A percentile compares a stretch with the other conserved stretches of the same genome.
Conservation (phyloP, 2,888 invertebrate species). For the Deroplatys truncata region DNA sequence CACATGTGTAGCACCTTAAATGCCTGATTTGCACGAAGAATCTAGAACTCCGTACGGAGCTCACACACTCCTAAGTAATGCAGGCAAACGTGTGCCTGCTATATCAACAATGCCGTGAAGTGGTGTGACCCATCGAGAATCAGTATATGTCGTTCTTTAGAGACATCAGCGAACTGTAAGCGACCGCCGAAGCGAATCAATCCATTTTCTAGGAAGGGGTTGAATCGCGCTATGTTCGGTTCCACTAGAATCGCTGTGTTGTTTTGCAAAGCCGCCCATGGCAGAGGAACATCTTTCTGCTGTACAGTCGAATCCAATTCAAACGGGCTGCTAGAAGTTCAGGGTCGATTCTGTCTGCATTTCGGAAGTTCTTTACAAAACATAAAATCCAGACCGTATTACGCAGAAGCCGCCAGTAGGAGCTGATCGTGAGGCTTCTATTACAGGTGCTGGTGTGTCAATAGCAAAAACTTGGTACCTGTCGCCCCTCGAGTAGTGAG, state of each 20-base stretch:
- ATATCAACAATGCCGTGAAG: background rate
- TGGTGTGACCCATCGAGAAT: background rate
- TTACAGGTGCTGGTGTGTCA: too few relatives aligned
- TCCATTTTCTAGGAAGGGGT: background rate
- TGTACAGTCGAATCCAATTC: too few relatives aligned
- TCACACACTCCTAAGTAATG: background rate
- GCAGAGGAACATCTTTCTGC: background rate
- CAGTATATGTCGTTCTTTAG: background rate
- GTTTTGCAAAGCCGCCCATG: background rate
- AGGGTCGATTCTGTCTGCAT: too few relatives aligned
- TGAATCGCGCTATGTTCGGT: background rate
- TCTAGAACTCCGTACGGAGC: background rate
- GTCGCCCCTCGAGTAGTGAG: too few relatives aligned
- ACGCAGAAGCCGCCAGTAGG: too few relatives aligned
- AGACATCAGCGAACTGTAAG: background rate
- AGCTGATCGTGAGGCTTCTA: too few relatives aligned
- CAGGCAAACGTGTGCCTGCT: background rate
- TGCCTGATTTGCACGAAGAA: background rate
- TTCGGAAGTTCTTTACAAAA: too few relatives aligned
- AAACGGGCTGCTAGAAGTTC: too few relatives aligned
- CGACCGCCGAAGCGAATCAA: background rate
- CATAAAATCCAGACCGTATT: too few relatives aligned
- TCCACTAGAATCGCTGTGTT: background rate
- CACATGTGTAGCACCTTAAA: background rate
- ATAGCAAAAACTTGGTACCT: too few relatives aligned